These are phyloP conservation scores for Anastrepha obliqua DNA, from an alignment of 1,140 invertebrate genomes.

Conservation along the genomic window DNA sequence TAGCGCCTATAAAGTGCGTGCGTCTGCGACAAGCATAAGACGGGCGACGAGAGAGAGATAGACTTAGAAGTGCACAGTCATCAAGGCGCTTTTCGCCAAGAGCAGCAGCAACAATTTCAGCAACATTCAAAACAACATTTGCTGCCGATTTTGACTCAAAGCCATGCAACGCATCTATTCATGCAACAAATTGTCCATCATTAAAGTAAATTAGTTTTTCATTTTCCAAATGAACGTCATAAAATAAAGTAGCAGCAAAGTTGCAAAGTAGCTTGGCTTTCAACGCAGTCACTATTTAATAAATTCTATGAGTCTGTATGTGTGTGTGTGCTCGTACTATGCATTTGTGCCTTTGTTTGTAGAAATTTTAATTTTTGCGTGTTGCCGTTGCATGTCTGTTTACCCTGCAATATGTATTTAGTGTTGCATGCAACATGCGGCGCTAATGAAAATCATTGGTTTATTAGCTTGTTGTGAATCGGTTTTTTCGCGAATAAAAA, in stretches of 20 bases:
- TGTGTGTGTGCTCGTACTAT: background rate
- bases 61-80: background rate
- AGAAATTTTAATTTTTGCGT: no score
- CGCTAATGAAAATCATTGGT: slow-evolving; percentile 15
- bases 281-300: background rate
- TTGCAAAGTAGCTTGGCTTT: background rate
- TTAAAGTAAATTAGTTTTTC: slow-evolving; percentile 45
- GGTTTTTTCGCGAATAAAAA: background rate
- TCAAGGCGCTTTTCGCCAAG: background rate
- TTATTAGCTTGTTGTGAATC: slow-evolving; percentile 10
- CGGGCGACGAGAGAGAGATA: no score
- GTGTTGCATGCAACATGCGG: slow-evolving; percentile 26
- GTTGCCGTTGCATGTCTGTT: background rate
- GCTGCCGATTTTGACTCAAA: slow-evolving; percentile 1
- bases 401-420: background rate
- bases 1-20: slow-evolving; percentile 18
- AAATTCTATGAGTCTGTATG: background rate
- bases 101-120: background rate
- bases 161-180: slow-evolving; percentile 29
- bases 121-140: slow-evolving; percentile 10
- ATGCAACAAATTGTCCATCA: slow-evolving; percentile 41
- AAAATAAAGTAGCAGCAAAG: slow-evolving; percentile 33
- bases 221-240: slow-evolving; percentile 20
- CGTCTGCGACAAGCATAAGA: background rate
- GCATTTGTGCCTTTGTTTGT: background rate